These are phyloP conservation scores for Bombylius discolor DNA, from an alignment of 2,888 invertebrate genomes.

Conservation along the genomic window DNA sequence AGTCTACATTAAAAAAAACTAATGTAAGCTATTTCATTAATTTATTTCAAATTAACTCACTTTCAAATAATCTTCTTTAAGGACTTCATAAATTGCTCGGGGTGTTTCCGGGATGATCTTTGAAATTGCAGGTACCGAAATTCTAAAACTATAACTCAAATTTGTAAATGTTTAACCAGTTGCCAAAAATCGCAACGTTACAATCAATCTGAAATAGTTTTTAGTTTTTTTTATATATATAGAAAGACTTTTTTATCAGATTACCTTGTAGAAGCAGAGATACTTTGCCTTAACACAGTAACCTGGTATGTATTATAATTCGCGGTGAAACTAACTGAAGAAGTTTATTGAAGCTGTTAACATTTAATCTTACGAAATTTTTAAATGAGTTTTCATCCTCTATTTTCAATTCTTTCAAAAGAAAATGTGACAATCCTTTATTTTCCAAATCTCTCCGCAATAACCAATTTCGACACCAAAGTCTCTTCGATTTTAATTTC, in stretches of 20 bases:
- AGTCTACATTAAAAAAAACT: constrained; percentile 15
- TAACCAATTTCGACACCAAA: background rate
- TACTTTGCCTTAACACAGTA: background rate
- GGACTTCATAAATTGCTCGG: background rate
- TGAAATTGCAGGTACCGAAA: constrained; percentile 2
- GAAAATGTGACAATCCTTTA: background rate
- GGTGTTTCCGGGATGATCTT: background rate
- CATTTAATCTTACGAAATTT: background rate
- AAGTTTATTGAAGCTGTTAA: background rate
- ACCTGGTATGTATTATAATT: background rate
- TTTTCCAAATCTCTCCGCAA: background rate
- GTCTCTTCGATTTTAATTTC: background rate
- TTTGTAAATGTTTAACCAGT: background rate
- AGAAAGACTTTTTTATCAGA: background rate
- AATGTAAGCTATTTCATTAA: background rate
- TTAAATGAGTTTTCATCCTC: background rate
- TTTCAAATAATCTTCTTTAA: constrained; percentile 2
- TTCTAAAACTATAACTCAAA: constrained; percentile 1
- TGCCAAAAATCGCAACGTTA: constrained; percentile 1
- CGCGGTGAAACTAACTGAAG: background rate
- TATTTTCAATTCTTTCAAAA: background rate
- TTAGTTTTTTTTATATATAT: too few species aligned
- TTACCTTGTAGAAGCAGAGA: background rate
- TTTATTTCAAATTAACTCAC: background rate
- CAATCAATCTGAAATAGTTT: background rate